A percentile compares a stretch with the other conserved stretches of the same genome.
phyloP scores from a whole-genome alignment of 2,888 invertebrate species.

The Lamellibrachia columna region DNA sequence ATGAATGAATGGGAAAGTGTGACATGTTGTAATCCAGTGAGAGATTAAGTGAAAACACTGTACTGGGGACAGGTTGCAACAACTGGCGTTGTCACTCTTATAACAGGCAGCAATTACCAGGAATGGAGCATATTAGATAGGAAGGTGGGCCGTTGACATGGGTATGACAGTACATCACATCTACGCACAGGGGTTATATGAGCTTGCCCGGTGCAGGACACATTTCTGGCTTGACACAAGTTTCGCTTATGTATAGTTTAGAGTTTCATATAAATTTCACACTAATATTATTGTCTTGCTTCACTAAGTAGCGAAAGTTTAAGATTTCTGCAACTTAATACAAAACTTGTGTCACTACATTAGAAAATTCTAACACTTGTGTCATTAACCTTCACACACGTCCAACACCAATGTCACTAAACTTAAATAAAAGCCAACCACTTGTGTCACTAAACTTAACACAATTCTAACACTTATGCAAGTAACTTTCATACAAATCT shows the following conservation, averaged over 20 bases:
- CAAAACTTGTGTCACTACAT: no score
- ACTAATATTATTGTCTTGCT: no score
- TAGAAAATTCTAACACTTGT: no score
- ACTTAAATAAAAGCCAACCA: no score
- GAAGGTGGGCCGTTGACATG: neutral
- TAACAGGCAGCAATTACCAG: neutral
- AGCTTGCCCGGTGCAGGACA: neutral
- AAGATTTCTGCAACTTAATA: no score
- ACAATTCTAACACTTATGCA: no score
- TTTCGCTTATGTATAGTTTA: neutral
- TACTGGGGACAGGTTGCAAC: neutral
- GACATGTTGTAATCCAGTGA: neutral
- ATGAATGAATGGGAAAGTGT: neutral
- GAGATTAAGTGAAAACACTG: neutral
- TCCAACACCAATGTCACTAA: no score
- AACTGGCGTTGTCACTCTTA: neutral
- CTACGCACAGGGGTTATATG: neutral
- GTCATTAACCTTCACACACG: no score
- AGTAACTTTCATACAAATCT: no score
- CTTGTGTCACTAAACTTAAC: no score
- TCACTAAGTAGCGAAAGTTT: no score
- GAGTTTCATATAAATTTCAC: no score
- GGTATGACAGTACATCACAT: neutral
- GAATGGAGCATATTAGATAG: neutral
- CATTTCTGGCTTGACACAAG: neutral